Evolutionary conservation across 2,113 vertebrate genomes (phyloP), one percentile per base, ranked within the genome.

Genomic region (Phodopus roborovskii): DNA sequence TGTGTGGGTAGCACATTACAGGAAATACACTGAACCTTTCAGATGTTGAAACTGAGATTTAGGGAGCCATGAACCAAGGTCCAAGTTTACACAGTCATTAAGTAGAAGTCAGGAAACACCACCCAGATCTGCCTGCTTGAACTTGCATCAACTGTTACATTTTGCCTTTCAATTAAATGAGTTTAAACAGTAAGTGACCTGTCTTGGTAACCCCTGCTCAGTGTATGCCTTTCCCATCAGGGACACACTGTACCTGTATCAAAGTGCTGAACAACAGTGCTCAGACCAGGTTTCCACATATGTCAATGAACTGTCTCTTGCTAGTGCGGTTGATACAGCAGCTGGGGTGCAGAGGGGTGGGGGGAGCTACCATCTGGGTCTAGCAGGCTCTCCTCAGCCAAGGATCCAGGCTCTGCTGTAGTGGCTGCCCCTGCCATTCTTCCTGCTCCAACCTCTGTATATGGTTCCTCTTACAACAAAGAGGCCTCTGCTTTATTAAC

Each of bases 151-250:
- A 36, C 39, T 48, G 17, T 33, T 53, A 45, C 10, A 48, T 93
- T 66, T 85, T 93, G 22, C 15, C 78, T 94, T 86, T 92, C 7
- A 58, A 39, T 89, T 73, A 85, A 77, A 68, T 88, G 70, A 86
- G 39, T 36, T 78, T 42, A 62, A 62, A 28, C n/a, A 19, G 36
- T 60, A 24, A 71, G 71, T 53, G 0, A 26, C 8, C 36, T 66
- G 68, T 16, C 60, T 10, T 56, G 39, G 36, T 15, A 74, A 45
- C 11, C 73, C 58, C 82, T 56, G 45, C 30, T 90, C 17, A 22
- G 68, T 24, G 36, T 9, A 42, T 30, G 58, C 15, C n/a, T 28
- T 26, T 90, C 62, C 36, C 84, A 71, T 60, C n/a, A 75, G 28
- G 12, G 30, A 13, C 60, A 56, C 33, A 28, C 4, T 13, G 39